Conservation (phyloP, 2,113 vertebrate genomes). For the Trinectes maculatus region DNA sequence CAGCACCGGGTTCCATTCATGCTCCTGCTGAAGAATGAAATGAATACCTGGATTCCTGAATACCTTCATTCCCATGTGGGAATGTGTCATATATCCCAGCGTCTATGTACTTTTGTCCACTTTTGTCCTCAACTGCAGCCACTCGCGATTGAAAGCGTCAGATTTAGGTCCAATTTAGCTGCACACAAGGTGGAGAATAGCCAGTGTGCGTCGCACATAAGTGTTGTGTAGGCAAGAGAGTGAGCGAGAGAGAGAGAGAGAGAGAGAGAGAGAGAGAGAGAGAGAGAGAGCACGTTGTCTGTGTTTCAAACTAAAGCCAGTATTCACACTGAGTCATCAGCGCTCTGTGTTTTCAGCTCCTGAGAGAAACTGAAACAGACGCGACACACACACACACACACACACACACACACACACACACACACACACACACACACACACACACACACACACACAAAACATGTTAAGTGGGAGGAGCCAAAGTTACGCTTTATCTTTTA, state of each 20-base stretch:
- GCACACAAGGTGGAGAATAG: neutral
- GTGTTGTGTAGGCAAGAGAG: slow-evolving; percentile 3
- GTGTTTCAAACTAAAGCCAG: neutral
- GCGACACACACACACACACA: neutral
- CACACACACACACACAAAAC: slow-evolving; percentile 19
- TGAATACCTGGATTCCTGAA: neutral
- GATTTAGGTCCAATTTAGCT: neutral
- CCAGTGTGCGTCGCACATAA: neutral
- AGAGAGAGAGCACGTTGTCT: neutral
- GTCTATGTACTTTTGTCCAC: slow-evolving; percentile 1
- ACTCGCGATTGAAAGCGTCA: neutral
- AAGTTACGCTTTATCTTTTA: neutral
- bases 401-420: neutral
- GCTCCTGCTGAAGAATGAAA: too few relatives aligned
- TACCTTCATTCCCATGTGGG: neutral
- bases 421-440: neutral
- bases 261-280: neutral
- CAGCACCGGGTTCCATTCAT: too few relatives aligned
- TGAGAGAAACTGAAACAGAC: slow-evolving; percentile 6
- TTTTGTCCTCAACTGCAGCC: neutral
- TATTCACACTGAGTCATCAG: slow-evolving; percentile 34
- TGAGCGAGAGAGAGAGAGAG: neutral
- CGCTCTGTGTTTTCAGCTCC: slow-evolving; percentile 26
- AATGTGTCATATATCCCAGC: neutral
- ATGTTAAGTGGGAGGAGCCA: neutral